These are phyloP conservation scores for Phyllotreta striolata DNA, from an alignment of 2,888 invertebrate species.

Conservation along the genomic window DNA sequence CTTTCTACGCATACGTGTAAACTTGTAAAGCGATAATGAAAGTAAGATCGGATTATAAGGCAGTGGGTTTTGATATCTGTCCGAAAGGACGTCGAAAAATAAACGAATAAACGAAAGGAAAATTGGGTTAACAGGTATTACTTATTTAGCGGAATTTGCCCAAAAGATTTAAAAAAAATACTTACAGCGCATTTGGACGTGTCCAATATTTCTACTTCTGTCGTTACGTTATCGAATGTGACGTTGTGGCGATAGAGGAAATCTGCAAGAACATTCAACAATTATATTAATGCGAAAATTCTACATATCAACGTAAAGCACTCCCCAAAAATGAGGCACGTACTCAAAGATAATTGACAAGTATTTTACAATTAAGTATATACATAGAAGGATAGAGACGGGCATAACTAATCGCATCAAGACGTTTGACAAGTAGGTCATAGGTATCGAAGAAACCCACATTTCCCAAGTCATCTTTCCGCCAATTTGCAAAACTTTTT, in stretches of 20 bases:
- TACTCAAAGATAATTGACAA: too few species aligned
- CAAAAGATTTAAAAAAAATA: conserved; percentile 42
- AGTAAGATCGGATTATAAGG: conserved; percentile 25
- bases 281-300: not conserved
- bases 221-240: conserved; percentile 78
- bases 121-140: conserved; percentile 36
- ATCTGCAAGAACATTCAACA: conserved; percentile 70
- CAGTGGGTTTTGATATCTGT: conserved; percentile 37
- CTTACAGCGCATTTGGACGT: conserved; percentile 84
- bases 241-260: conserved; percentile 81
- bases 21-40: conserved; percentile 26
- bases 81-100: conserved; percentile 27
- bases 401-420: too few species aligned
- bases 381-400: too few species aligned
- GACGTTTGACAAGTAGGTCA: too few species aligned
- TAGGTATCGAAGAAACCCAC: too few species aligned
- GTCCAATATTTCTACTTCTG: conserved; percentile 82
- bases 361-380: too few species aligned
- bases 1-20: conserved; percentile 33
- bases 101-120: conserved; percentile 27
- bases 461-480: too few species aligned
- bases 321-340: too few species aligned
- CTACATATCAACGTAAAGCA: too few species aligned
- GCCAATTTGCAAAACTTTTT: too few species aligned
- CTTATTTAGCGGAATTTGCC: conserved; percentile 29